These are phyloP conservation scores for Lagodon rhomboides DNA, from an alignment of 2,797 vertebrate genomes.

Conservation along the genomic window DNA sequence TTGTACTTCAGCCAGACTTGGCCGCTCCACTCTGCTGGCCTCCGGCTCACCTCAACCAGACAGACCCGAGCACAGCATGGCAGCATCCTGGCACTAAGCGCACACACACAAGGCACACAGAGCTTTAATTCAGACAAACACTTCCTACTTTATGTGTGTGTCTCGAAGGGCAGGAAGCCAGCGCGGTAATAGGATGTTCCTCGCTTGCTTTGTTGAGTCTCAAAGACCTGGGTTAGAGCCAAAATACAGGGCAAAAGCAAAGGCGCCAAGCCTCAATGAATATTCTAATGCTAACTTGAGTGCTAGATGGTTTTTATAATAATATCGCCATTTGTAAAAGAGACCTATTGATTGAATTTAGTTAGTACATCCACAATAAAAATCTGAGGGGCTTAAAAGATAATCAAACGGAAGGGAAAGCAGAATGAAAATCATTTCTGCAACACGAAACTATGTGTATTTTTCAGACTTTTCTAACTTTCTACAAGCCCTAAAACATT, in stretches of 20 bases:
- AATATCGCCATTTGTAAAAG: neutral
- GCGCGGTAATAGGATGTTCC: constrained; percentile 75
- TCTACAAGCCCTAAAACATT: too few relatives aligned
- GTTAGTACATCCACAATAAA: too few relatives aligned
- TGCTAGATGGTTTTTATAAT: neutral
- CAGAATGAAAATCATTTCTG: too few relatives aligned
- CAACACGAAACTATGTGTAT: too few relatives aligned
- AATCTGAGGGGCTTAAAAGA: neutral
- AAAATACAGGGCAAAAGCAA: constrained; percentile 8
- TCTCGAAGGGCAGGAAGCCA: constrained; percentile 68
- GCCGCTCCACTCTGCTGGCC: constrained; percentile 59
- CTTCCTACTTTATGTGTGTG: constrained; percentile 62
- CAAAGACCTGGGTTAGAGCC: constrained; percentile 44
- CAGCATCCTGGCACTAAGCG: constrained; percentile 59
- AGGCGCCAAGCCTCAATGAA: neutral
- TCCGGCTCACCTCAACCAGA: constrained; percentile 66
- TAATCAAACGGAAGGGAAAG: neutral
- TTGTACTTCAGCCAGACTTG: constrained; percentile 60
- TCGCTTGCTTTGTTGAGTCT: constrained; percentile 64
- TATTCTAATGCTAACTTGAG: neutral
- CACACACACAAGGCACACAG: constrained; percentile 59
- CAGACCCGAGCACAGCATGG: constrained; percentile 72
- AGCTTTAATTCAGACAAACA: constrained; percentile 73
- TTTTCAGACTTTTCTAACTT: too few relatives aligned
- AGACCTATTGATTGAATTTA: neutral